Conservation (phyloP, 1,140 invertebrate species). For the Bombus fervidus region DNA sequence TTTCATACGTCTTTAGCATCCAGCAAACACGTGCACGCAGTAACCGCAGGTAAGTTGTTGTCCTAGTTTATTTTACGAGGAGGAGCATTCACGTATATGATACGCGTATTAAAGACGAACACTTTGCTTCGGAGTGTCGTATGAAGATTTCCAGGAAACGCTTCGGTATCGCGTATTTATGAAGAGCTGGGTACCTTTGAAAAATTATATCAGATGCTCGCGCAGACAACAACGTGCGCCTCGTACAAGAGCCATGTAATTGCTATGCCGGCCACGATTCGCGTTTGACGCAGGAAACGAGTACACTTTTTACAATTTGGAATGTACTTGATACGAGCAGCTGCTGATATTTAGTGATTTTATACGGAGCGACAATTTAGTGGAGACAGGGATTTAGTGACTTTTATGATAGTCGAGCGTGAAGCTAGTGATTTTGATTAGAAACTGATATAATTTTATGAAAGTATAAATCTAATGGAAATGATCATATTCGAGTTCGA, state of each 20-base stretch:
- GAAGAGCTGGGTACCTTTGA: neutral
- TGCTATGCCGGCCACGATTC: neutral
- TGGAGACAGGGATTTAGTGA: neutral
- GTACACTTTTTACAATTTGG: neutral
- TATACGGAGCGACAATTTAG: neutral
- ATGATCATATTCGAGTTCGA: neutral
- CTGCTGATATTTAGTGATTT: neutral
- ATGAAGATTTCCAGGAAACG: conserved; percentile 27
- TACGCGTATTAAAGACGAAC: conserved; percentile 33
- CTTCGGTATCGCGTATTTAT: conserved; percentile 21
- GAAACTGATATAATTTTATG: neutral
- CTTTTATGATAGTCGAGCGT: neutral
- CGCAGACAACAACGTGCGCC: neutral
- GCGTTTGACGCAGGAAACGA: neutral
- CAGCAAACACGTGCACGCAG: conserved; percentile 33
- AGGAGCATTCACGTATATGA: conserved; percentile 29
- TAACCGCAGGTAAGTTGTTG: conserved; percentile 52
- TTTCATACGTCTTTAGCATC: conserved; percentile 28
- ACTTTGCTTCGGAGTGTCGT: conserved; percentile 2
- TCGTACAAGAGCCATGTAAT: neutral
- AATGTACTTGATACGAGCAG: neutral
- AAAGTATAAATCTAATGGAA: neutral
- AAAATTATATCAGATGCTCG: neutral
- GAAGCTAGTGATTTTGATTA: too few relatives aligned
- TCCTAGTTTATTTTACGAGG: conserved; percentile 56